These are phyloP conservation scores for Morone chrysops DNA, from an alignment of 2,113 vertebrate species.

Conservation along the genomic window DNA sequence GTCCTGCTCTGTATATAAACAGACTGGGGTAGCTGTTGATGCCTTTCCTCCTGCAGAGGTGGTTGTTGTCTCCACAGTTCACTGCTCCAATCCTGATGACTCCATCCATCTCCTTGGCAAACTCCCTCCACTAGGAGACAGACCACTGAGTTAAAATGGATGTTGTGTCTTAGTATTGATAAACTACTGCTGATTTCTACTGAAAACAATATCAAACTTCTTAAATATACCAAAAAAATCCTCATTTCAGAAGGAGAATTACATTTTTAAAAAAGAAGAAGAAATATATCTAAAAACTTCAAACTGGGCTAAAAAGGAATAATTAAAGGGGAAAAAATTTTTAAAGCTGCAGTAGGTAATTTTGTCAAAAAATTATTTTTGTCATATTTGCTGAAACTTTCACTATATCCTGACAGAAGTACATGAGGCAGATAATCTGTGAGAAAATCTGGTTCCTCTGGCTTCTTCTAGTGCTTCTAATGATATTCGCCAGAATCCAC, in stretches of 20 bases:
- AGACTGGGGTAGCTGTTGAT: constrained; percentile 97
- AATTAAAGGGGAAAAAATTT: neutral
- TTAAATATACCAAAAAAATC: neutral
- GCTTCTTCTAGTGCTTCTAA: too few relatives aligned
- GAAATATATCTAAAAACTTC: neutral
- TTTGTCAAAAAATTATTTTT: too few relatives aligned
- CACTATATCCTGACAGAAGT: too few relatives aligned
- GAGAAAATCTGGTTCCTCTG: too few relatives aligned
- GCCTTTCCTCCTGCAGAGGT: constrained; percentile 93
- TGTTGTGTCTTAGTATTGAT: too few relatives aligned
- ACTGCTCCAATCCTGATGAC: constrained; percentile 95
- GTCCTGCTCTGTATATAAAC: constrained; percentile 89
- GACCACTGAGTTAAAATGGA: neutral
- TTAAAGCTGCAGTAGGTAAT: too few relatives aligned
- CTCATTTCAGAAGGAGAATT: neutral
- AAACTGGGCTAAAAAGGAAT: neutral
- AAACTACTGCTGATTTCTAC: too few relatives aligned
- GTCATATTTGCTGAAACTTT: too few relatives aligned
- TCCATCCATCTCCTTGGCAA: constrained; percentile 97
- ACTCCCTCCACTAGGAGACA: constrained; percentile 92
- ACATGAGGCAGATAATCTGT: too few relatives aligned
- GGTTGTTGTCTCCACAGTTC: constrained; percentile 96
- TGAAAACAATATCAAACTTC: neutral
- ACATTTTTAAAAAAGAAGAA: neutral
- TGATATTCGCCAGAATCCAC: too few relatives aligned